Evolutionary conservation across 2,888 invertebrate species (phyloP).

Genomic region (Pyrochroa serraticornis): DNA sequence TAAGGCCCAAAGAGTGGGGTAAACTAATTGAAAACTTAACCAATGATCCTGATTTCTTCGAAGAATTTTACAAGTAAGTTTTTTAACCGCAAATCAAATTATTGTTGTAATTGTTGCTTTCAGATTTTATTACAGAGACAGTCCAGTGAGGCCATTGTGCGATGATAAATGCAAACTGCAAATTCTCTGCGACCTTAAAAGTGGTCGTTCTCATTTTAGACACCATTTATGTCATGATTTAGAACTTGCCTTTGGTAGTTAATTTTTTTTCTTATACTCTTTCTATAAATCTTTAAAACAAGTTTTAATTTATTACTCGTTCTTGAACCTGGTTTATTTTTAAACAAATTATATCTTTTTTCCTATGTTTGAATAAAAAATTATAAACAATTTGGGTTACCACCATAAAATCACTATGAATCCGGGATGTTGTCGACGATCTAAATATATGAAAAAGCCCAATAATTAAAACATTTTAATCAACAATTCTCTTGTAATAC

Average conservation of each 20-base stretch:
- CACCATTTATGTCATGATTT: conserved; percentile 80
- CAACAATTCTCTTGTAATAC: neutral
- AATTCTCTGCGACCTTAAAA: conserved; percentile 83
- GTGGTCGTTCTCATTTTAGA: conserved; percentile 83
- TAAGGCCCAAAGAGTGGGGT: conserved; percentile 90
- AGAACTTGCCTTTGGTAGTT: conserved; percentile 55
- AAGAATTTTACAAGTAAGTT: conserved; percentile 83
- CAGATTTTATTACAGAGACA: conserved; percentile 89
- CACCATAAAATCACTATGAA: too few species aligned
- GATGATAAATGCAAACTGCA: conserved; percentile 80
- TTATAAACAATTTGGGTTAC: too few species aligned
- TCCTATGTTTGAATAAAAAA: too few species aligned
- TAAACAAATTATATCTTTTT: too few species aligned
- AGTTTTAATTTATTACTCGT: too few species aligned
- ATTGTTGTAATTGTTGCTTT: conserved; percentile 30
- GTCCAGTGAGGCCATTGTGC: conserved; percentile 78
- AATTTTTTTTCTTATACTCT: too few species aligned
- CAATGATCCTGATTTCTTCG: conserved; percentile 80
- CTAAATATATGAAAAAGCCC: too few species aligned
- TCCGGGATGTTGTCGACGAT: too few species aligned
- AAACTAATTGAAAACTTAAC: conserved; percentile 85
- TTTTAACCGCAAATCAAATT: neutral
- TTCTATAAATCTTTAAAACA: neutral
- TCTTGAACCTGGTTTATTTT: too few species aligned
- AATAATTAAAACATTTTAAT: too few species aligned